Evolutionary conservation across 2,888 invertebrate species (phyloP).

Genomic region (Dioctria linearis): DNA sequence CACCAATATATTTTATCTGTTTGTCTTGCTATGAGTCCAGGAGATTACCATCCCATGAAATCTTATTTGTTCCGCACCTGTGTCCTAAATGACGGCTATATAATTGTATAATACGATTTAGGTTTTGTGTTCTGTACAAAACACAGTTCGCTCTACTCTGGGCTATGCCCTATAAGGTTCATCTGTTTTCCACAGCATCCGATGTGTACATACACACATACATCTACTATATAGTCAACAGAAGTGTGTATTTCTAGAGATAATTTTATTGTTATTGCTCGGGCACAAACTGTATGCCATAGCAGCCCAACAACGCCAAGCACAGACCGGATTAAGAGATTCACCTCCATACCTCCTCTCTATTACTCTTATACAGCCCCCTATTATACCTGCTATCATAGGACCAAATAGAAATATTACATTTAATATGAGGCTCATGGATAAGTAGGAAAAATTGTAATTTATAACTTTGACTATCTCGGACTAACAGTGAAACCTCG

Average conservation of each 20-base stretch:
- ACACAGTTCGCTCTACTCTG: background rate
- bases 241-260: conserved; percentile 52
- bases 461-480: conserved; percentile 38
- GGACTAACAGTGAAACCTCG: background rate
- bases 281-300: conserved; percentile 35
- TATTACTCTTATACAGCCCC: background rate
- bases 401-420: conserved; percentile 54
- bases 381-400: conserved; percentile 37
- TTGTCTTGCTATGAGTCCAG: conserved; percentile 44
- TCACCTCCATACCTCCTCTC: background rate
- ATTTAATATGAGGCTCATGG: conserved; percentile 54
- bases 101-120: conserved; percentile 48
- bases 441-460: conserved; percentile 55
- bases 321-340: conserved; percentile 53
- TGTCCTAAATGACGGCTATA: conserved; percentile 48
- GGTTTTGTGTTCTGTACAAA: conserved; percentile 2
- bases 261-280: conserved; percentile 56
- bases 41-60: conserved; percentile 54
- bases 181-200: conserved; percentile 16
- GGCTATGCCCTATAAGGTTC: conserved; percentile 34
- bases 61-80: conserved; percentile 53
- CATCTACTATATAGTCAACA: conserved; percentile 2
- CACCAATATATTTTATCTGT: conserved; percentile 47
- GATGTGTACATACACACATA: too few species aligned
- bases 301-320: background rate